Base-by-base conservation (phyloP, 2,113 vertebrate species). In the Ptilonorhynchus violaceus region DNA sequence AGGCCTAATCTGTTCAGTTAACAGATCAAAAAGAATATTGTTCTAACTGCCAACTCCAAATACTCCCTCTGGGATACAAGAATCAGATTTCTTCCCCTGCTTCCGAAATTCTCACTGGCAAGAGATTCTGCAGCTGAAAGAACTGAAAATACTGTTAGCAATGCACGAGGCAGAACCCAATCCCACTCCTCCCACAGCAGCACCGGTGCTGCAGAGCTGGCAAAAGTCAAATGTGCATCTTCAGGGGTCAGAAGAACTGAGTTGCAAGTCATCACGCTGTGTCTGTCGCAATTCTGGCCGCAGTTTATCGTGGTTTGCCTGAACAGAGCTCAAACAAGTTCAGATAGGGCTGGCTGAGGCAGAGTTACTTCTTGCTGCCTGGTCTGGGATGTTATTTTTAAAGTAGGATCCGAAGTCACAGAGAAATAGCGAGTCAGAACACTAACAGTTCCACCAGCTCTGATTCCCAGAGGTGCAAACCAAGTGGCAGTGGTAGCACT, bases 11-110 rank as follows among this genome's bases (percentile, higher is more conserved):
- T 56, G 68, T 76, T 82, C 80, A 85, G 87, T 85, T 92, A 93
- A 39, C 76, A 92, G 73, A 89, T 94, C 83, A 97, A 96, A 96
- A 93, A 75, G 76, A 93, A 91, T 87, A 96, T 92, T 94, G 88
- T 96, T 95, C 87, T 93, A 93, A 91, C 81, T 97, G 89, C 95
- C 95, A 97, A 89, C 74, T 96, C 60, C 73, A 84, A 69, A 92
- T 88, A 68, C 39, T 90, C 74, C 85, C 80, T 84, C 73, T 50
- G 69, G 84, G 75, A 96, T 49, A 46, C 39, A 70, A 88, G 93
- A 94, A 89, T 94, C 83, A 89, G 30, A 89, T 96, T 96, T 96
- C 92, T 85, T 50, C 33, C 78, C 58, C 85, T 66, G 59, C 86
- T 92, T 81, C 88, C 0, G 37, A 95, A 95, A 92, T 78, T 91